These are phyloP conservation scores for Turnix velox DNA, from an alignment of 2,113 vertebrate genomes.

Conservation along the genomic window DNA sequence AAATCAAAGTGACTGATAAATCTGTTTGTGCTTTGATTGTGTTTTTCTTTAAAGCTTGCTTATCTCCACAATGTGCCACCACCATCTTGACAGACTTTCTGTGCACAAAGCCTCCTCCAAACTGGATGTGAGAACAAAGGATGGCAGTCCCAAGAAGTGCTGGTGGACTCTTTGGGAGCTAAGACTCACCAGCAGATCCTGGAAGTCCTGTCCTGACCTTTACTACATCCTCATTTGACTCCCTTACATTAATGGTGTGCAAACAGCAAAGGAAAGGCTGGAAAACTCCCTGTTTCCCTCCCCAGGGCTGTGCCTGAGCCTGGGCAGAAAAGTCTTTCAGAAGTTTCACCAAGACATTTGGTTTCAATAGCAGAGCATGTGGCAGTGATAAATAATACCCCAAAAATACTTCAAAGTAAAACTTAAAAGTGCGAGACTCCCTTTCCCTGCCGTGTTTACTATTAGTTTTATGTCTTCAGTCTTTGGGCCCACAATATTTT, in stretches of 20 bases:
- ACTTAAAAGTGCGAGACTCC: slow-evolving; percentile 70
- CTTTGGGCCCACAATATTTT: slow-evolving; percentile 27
- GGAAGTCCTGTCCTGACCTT: slow-evolving; percentile 43
- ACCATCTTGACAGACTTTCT: slow-evolving; percentile 4
- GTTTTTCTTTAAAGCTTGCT: neutral
- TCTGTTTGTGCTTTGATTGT: slow-evolving; percentile 34
- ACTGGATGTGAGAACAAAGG: slow-evolving; percentile 26
- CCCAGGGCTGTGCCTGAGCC: slow-evolving; percentile 5
- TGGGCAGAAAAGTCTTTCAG: slow-evolving; percentile 26
- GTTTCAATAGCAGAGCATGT: slow-evolving; percentile 74
- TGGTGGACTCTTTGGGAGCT: neutral
- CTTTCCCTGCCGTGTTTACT: slow-evolving; percentile 69
- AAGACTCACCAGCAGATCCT: neutral
- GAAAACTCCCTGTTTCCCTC: slow-evolving; percentile 18
- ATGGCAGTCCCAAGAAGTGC: neutral
- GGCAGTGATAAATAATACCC: slow-evolving; percentile 73
- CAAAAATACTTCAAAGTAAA: slow-evolving; percentile 80
- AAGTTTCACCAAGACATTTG: slow-evolving; percentile 67
- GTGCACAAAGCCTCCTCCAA: neutral
- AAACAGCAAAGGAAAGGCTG: neutral
- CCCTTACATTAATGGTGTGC: neutral
- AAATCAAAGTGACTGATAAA: slow-evolving; percentile 58
- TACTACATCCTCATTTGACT: neutral
- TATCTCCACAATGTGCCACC: neutral
- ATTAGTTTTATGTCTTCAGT: slow-evolving; percentile 66